phyloP scores from a whole-genome alignment of 2,797 vertebrate genomes.

The Leptoclinus maculatus region DNA sequence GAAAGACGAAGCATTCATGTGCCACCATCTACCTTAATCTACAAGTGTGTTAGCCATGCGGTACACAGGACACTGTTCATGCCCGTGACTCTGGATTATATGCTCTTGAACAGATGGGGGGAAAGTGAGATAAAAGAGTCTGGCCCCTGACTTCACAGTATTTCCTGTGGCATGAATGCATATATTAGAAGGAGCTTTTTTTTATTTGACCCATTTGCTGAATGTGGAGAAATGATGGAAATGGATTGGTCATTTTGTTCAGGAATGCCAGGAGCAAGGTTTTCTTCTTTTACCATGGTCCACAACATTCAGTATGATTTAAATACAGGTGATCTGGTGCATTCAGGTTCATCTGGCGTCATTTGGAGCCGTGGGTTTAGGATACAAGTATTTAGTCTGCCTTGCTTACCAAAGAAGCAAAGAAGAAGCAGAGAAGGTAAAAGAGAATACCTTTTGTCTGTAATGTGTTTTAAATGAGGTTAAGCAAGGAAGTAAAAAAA shows the following conservation, averaged over 20 bases:
- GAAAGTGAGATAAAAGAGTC: slow-evolving; percentile 46
- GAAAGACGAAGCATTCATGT: slow-evolving; percentile 51
- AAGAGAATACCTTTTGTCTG: not conserved
- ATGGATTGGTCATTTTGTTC: slow-evolving; percentile 29
- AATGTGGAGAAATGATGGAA: not conserved
- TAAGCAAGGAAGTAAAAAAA: not conserved
- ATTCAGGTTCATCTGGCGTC: slow-evolving; percentile 6
- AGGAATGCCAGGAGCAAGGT: slow-evolving; percentile 1
- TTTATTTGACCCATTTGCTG: slow-evolving; percentile 15
- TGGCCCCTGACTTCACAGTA: slow-evolving; percentile 23
- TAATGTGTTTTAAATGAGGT: not conserved
- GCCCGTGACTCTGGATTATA: slow-evolving; percentile 19
- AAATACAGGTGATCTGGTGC: slow-evolving; percentile 6
- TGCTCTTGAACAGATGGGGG: slow-evolving; percentile 54
- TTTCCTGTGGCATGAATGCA: slow-evolving; percentile 37
- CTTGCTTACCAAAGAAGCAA: not conserved
- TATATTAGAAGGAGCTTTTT: slow-evolving; percentile 24
- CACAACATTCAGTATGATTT: not conserved
- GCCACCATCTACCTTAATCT: slow-evolving; percentile 25
- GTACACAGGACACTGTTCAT: slow-evolving; percentile 6
- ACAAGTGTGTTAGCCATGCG: slow-evolving; percentile 42
- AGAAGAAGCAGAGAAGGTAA: not conserved
- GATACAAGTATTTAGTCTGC: not conserved
- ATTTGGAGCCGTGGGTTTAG: not conserved
- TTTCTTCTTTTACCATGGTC: slow-evolving; percentile 15